phyloP scores from a whole-genome alignment of 2,797 vertebrate species.

The Falco biarmicus region DNA sequence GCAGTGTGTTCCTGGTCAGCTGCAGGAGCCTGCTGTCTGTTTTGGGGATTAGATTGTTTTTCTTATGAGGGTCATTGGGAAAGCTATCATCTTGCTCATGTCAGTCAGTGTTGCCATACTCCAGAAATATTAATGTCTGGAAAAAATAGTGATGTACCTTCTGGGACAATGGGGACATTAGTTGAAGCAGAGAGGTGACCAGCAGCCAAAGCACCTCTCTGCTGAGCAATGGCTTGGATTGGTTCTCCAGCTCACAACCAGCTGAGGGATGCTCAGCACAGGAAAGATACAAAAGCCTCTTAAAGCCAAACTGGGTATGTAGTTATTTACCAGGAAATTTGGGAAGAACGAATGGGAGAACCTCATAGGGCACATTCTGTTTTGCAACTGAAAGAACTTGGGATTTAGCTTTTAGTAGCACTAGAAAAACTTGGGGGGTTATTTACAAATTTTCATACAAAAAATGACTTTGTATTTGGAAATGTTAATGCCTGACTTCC shows the following conservation, averaged over 20 bases:
- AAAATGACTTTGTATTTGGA: slow-evolving; percentile 33
- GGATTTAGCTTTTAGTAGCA: background rate
- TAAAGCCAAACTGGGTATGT: background rate
- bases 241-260: background rate
- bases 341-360: background rate
- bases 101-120: background rate
- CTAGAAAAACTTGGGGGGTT: background rate
- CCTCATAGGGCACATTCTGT: background rate
- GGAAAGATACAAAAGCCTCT: background rate
- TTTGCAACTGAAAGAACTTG: background rate
- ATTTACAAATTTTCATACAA: slow-evolving; percentile 23
- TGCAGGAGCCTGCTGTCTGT: background rate
- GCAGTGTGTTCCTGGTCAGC: background rate
- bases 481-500: slow-evolving; percentile 12
- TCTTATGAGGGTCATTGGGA: background rate
- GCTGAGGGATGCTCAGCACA: background rate
- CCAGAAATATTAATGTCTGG: background rate
- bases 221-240: background rate
- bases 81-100: background rate
- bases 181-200: background rate
- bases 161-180: background rate
- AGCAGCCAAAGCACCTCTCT: background rate
- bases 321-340: background rate
- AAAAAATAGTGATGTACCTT: background rate
- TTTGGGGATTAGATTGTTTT: slow-evolving; percentile 31